phyloP scores from a whole-genome alignment of 2,113 vertebrate genomes.

The Cygnus atratus region DNA sequence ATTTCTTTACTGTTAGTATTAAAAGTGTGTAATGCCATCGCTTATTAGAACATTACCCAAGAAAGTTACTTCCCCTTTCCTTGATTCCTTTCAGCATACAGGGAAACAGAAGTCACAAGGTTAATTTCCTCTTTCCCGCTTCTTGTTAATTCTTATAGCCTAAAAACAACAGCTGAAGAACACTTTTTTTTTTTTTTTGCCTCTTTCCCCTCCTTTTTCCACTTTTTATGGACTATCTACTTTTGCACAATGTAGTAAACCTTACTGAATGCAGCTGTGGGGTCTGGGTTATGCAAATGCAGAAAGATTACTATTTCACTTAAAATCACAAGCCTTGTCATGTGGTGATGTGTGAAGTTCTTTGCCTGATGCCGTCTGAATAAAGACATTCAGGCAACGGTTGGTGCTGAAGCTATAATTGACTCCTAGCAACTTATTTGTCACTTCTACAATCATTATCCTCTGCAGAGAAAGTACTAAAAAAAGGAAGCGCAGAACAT shows the following conservation, averaged over 20 bases:
- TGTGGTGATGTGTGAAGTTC: neutral
- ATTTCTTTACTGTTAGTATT: neutral
- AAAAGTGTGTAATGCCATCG: neutral
- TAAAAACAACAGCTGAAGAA: neutral
- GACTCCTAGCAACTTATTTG: conserved; percentile 18
- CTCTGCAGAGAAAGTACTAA: neutral
- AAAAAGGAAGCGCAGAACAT: neutral
- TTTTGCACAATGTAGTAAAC: neutral
- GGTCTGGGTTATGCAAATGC: neutral
- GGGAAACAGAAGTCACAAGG: neutral
- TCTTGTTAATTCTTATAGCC: neutral
- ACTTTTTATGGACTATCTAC: neutral
- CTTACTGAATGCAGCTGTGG: neutral
- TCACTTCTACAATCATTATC: conserved; percentile 6
- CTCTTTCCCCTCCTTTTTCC: neutral
- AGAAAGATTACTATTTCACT: neutral
- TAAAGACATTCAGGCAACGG: neutral
- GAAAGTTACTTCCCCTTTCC: neutral
- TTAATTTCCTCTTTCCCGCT: neutral
- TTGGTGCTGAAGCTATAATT: neutral
- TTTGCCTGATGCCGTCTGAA: neutral
- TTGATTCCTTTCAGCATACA: neutral
- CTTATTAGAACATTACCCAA: neutral
- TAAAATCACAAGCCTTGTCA: conserved; percentile 16
- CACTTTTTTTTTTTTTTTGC: neutral